Evolutionary conservation across 2,797 vertebrate genomes (phyloP).

Genomic region (Ctenopoma kingsleyae): DNA sequence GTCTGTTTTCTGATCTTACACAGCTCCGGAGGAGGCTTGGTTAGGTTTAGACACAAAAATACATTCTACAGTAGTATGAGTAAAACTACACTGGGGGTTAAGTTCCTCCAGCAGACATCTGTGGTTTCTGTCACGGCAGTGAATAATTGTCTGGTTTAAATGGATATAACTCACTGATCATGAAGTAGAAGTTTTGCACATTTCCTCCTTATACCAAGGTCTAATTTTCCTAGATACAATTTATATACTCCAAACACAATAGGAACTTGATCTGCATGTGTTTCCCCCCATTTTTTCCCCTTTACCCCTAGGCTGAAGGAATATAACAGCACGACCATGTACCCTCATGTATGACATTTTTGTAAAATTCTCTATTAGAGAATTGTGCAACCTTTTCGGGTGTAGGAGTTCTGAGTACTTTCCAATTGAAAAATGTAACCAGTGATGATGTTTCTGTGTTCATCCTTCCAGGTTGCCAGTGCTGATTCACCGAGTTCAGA

Average conservation of each 20-base stretch:
- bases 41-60: no score
- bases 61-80: no score
- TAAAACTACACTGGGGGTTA: no score
- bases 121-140: no score
- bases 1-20: no score
- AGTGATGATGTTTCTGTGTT: background rate
- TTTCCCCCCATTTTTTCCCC: no score
- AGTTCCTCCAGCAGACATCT: no score
- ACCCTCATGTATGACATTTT: background rate
- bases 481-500: slow-evolving; percentile 87
- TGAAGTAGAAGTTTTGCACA: background rate
- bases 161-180: background rate
- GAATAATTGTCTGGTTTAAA: slow-evolving; percentile 4
- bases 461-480: slow-evolving; percentile 83
- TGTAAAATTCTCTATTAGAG: no score
- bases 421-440: background rate
- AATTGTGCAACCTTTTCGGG: background rate
- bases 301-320: no score
- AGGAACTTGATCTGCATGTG: background rate
- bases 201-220: background rate
- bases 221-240: background rate
- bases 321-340: background rate
- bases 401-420: background rate
- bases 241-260: background rate
- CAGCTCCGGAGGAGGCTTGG: no score